Conservation (phyloP, 1,140 invertebrate genomes). For the Adelges cooleyi region DNA sequence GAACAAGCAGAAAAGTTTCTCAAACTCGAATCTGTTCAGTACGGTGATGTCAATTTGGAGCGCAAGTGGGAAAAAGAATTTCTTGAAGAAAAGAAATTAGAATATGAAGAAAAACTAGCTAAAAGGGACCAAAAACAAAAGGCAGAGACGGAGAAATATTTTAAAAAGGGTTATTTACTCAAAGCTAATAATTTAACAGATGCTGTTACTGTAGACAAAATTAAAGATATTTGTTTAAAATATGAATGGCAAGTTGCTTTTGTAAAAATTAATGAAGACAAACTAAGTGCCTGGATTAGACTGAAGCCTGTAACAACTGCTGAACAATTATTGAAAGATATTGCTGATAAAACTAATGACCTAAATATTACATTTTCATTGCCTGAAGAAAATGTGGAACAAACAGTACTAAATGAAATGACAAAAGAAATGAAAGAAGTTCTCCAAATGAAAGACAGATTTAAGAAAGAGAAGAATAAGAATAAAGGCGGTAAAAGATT, state of each 20-base stretch:
- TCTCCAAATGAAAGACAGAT: background rate
- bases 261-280: background rate
- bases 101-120: background rate
- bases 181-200: background rate
- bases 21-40: constrained; percentile 34
- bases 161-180: constrained; percentile 17
- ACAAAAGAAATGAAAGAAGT: constrained; percentile 5
- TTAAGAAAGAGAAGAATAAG: constrained; percentile 5
- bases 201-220: background rate
- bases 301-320: constrained; percentile 1
- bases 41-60: background rate
- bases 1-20: constrained; percentile 61
- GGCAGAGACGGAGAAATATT: constrained; percentile 18
- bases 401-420: constrained; percentile 13
- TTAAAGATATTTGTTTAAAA: background rate
- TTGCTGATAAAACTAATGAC: background rate
- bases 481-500: constrained; percentile 11
- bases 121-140: constrained; percentile 7
- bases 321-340: background rate
- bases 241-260: constrained; percentile 18
- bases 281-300: constrained; percentile 8
- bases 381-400: background rate
- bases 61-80: constrained; percentile 18
- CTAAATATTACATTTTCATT: constrained; percentile 6
- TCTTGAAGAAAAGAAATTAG: background rate